Conservation (phyloP, 2,113 vertebrate genomes). For the Leptodactylus fuscus region DNA sequence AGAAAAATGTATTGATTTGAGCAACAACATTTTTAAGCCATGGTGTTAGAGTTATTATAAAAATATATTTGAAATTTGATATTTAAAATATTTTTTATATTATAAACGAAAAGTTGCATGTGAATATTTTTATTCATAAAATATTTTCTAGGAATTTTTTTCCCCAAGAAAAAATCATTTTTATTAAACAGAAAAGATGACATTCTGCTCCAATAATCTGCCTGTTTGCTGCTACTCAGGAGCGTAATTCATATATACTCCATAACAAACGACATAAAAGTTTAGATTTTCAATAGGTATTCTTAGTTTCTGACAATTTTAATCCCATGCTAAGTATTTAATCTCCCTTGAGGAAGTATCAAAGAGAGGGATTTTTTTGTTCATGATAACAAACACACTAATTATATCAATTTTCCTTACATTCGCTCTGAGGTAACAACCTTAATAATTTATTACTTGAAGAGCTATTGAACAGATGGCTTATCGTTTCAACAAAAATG, state of each 20-base stretch:
- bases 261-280: background rate
- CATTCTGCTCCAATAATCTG: background rate
- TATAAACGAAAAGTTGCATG: no score
- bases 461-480: constrained; percentile 30
- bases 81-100: no score
- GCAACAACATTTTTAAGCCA: no score
- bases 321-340: background rate
- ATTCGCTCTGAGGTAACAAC: constrained; percentile 1
- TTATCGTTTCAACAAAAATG: constrained; percentile 29
- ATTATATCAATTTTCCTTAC: constrained; percentile 15
- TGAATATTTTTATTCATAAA: no score
- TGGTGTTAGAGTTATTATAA: no score
- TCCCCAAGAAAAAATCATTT: no score
- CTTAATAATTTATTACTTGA: background rate
- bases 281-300: background rate
- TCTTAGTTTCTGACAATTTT: background rate
- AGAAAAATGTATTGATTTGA: no score
- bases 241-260: background rate
- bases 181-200: no score
- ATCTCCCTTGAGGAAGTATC: background rate
- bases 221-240: no score
- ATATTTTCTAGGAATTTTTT: no score
- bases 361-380: background rate
- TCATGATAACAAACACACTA: constrained; percentile 13
- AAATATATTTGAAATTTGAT: no score